Evolutionary conservation across 1,140 invertebrate genomes (phyloP), one percentile per base, ranked within the genome.

Genomic region (Rhyacophila brunnea): DNA sequence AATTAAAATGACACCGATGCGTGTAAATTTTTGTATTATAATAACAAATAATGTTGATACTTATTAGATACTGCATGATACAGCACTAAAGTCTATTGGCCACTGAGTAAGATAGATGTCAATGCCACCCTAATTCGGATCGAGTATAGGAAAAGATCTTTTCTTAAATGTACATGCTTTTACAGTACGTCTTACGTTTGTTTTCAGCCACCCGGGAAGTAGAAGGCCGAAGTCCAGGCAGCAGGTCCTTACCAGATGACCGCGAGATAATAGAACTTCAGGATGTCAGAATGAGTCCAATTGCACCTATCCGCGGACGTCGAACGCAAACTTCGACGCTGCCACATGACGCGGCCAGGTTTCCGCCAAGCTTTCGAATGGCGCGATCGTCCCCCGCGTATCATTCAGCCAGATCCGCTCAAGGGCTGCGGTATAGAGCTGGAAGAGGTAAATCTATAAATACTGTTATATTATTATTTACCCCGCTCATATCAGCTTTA

Each of bases 361-460:
- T 90, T 73, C 89, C 89, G 49, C 89, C 89, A 18, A 90, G 88
- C 68, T 91, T 91, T 78, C 81, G 89, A 58, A 90, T 91, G 64
- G 83, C 85, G 28, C 80, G 88, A 66, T 75, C 81, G 14, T 79
- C 80, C 53, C 80, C 76, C 75, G 64, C 75, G 68, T 59, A 71
- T 63, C 38, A 36, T 36, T 40, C 40, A 5, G 40, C 44, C 42
- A 54, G 58, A 32, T 55, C 56, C 4, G 57, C 62, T 6, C 48
- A 54, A 11, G 83, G 85, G 40, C 68, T 87, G 19, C 76, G 85
- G 58, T 85, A 82, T 67, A 75, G 84, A 50, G 82, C 83, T 15
- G 71, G 78, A 35, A 75, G 77, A 77, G 81, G 84, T 85, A 67
- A 63, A n/a, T n/a, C n/a, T n/a, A n/a, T n/a, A n/a, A n/a, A n/a